These are phyloP conservation scores for Tuberolachnus salignus DNA, from an alignment of 2,888 invertebrate genomes.

Conservation along the genomic window DNA sequence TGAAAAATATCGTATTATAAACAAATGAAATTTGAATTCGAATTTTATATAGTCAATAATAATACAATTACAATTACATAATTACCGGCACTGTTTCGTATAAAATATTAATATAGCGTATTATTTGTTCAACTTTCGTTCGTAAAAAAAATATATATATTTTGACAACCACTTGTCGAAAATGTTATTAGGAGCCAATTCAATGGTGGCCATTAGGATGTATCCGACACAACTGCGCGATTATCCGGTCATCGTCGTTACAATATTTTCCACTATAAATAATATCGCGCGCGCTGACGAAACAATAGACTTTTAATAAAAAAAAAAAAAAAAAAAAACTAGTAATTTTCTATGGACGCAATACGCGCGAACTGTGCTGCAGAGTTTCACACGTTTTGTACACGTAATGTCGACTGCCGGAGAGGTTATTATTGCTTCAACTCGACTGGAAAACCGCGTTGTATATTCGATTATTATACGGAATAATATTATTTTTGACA, in stretches of 20 bases:
- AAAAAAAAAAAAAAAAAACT: neutral
- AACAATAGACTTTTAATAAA: neutral
- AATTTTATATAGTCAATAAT: too few relatives aligned
- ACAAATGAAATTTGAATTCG: too few relatives aligned
- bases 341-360: neutral
- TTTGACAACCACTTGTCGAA: too few relatives aligned
- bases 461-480: neutral
- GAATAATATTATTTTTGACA: too few relatives aligned
- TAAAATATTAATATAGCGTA: too few relatives aligned
- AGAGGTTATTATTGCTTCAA: neutral
- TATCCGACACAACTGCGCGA: neutral
- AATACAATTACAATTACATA: too few relatives aligned
- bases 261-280: constrained; percentile 1
- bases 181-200: too few relatives aligned
- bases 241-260: constrained; percentile 16
- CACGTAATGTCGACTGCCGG: neutral
- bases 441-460: neutral
- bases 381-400: neutral
- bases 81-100: too few relatives aligned
- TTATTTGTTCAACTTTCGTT: too few relatives aligned
- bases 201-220: too few relatives aligned
- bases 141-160: too few relatives aligned
- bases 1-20: too few relatives aligned
- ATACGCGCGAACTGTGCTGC: neutral
- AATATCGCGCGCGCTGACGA: neutral